A percentile compares a stretch with the other conserved stretches of the same genome.
Evolutionary conservation across 2,113 vertebrate species (phyloP).

Genomic region (Burhinus oedicnemus): DNA sequence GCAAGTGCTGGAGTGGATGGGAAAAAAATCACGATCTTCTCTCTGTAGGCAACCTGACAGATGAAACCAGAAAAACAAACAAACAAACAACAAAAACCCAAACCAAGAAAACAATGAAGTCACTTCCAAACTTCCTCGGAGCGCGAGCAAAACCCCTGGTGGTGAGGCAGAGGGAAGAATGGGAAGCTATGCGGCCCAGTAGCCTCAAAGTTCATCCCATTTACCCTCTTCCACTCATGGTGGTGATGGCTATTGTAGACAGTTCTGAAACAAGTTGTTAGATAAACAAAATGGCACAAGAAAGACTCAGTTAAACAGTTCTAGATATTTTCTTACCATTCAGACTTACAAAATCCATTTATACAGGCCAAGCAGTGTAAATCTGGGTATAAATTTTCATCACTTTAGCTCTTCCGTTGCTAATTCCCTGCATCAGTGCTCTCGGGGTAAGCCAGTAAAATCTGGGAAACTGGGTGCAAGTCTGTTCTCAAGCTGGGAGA

Average conservation of each 20-base stretch:
- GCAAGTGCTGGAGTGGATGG: not conserved
- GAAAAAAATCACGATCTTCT: not conserved
- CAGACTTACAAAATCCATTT: too few relatives aligned
- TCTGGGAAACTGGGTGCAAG: too few relatives aligned
- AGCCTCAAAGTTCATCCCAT: not conserved
- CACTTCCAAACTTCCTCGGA: not conserved
- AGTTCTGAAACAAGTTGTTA: not conserved
- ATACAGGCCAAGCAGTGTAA: too few relatives aligned
- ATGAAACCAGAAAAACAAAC: not conserved
- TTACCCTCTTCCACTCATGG: not conserved
- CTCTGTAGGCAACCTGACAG: not conserved
- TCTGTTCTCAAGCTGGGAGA: too few relatives aligned
- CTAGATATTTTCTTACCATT: not conserved
- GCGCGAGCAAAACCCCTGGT: not conserved
- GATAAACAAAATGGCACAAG: not conserved
- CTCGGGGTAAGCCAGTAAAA: too few relatives aligned
- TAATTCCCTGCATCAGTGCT: too few relatives aligned
- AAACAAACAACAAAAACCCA: too few relatives aligned
- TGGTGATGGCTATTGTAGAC: not conserved
- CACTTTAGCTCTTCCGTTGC: too few relatives aligned
- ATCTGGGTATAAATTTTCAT: too few relatives aligned
- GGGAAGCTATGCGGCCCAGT: not conserved
- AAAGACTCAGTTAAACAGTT: not conserved
- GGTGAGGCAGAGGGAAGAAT: not conserved
- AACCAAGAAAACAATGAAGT: not conserved